phyloP scores from a whole-genome alignment of 2,888 invertebrate genomes.

The Perithous albicinctus region DNA sequence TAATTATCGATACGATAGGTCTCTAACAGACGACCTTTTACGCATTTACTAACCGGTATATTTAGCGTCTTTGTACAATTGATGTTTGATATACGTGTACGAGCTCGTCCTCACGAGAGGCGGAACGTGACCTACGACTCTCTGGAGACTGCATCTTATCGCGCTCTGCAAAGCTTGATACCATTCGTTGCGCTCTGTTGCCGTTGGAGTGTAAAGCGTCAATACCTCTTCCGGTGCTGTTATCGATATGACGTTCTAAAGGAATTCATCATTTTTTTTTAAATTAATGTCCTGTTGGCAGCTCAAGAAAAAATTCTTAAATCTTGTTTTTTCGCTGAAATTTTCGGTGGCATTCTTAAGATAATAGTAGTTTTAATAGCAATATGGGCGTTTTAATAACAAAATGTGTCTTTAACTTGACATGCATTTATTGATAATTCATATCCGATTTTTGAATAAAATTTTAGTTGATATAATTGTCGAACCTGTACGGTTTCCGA shows the following conservation, averaged over 20 bases:
- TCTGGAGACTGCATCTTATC: slow-evolving; percentile 89
- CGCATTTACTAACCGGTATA: slow-evolving; percentile 87
- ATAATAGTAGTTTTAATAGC: too few species aligned
- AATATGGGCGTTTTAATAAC: too few species aligned
- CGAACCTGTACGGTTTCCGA: slow-evolving; percentile 87
- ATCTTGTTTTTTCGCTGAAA: too few species aligned
- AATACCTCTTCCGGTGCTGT: slow-evolving; percentile 93
- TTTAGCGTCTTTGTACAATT: slow-evolving; percentile 91
- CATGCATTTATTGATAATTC: not conserved
- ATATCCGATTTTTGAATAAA: not conserved
- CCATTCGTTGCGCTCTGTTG: slow-evolving; percentile 93
- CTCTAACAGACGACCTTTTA: not conserved
- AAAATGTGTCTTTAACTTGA: not conserved
- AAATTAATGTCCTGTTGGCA: not conserved
- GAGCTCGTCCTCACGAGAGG: slow-evolving; percentile 90
- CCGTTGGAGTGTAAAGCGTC: slow-evolving; percentile 88
- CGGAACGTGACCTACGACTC: slow-evolving; percentile 88
- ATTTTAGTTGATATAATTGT: slow-evolving; percentile 43
- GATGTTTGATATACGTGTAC: slow-evolving; percentile 90
- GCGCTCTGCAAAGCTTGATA: slow-evolving; percentile 90
- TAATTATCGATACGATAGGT: not conserved
- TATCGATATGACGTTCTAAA: slow-evolving; percentile 88
- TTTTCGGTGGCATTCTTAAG: too few species aligned
- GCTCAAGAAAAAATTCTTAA: not conserved
- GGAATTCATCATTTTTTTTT: not conserved